Percentiles rank a stretch among this genome's conserved stretches.
Conservation (phyloP, 2,113 vertebrate genomes). For the Turnix velox region DNA sequence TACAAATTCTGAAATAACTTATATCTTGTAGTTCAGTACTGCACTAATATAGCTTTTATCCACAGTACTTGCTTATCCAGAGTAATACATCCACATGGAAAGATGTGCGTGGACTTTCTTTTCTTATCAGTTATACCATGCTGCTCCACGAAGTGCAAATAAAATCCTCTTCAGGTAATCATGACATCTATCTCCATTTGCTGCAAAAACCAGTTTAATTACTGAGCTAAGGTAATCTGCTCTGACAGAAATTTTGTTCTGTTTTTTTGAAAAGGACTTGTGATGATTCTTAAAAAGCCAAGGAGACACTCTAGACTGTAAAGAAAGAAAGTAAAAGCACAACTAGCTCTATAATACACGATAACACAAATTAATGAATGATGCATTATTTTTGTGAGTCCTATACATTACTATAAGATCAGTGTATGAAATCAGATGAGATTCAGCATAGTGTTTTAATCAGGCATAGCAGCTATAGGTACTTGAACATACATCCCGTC, state of each 20-base stretch:
- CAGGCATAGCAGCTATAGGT: background rate
- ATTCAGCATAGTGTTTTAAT: background rate
- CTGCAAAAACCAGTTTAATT: background rate
- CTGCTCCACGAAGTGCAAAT: background rate
- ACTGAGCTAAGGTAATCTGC: background rate
- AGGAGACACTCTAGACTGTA: background rate
- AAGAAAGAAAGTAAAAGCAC: background rate
- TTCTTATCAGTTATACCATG: background rate
- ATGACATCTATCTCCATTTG: background rate
- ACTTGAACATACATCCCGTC: background rate
- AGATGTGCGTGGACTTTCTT: background rate
- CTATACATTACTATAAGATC: accelerated
- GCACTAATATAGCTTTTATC: background rate
- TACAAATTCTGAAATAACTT: background rate
- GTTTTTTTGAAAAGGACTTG: background rate
- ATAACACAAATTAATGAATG: background rate
- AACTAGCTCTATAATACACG: background rate
- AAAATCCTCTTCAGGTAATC: background rate
- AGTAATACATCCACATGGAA: background rate
- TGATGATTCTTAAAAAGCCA: background rate
- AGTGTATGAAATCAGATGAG: background rate
- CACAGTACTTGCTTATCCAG: background rate
- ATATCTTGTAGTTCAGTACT: background rate
- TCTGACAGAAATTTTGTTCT: background rate
- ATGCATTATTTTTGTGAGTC: background rate